These are phyloP conservation scores for Chunga burmeisteri DNA, from an alignment of 2,113 vertebrate species.

Conservation along the genomic window DNA sequence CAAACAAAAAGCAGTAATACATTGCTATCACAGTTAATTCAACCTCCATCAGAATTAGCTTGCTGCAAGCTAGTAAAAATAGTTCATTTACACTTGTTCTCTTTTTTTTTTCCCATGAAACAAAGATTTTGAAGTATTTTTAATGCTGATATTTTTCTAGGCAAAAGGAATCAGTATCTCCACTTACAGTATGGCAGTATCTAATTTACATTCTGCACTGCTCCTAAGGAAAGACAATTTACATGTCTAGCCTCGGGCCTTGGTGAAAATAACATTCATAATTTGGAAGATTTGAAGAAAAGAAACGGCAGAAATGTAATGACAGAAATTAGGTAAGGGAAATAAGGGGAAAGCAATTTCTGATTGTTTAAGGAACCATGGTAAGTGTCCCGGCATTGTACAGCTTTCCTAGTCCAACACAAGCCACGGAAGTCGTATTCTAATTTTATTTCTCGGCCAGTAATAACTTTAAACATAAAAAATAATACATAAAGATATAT, in stretches of 20 bases:
- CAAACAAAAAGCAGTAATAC: neutral
- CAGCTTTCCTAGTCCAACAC: neutral
- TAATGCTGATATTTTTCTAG: neutral
- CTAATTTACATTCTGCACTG: neutral
- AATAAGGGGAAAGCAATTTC: neutral
- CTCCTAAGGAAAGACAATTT: neutral
- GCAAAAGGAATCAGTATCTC: neutral
- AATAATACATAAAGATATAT: neutral
- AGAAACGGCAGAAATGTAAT: neutral
- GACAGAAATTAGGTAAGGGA: neutral
- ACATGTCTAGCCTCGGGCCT: neutral
- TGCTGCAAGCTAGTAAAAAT: neutral
- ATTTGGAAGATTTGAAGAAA: neutral
- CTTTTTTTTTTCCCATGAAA: neutral
- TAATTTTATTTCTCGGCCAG: neutral
- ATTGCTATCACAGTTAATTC: neutral
- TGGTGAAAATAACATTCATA: neutral
- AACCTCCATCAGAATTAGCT: neutral
- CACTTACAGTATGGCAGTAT: neutral
- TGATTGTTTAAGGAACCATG: neutral
- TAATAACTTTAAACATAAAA: neutral
- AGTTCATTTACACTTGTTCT: neutral
- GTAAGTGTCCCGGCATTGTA: neutral
- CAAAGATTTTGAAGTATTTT: neutral
- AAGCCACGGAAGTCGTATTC: neutral